Evolutionary conservation across 2,888 invertebrate species (phyloP), one percentile per base, ranked within the genome.

Genomic region (Lamproptera curius): DNA sequence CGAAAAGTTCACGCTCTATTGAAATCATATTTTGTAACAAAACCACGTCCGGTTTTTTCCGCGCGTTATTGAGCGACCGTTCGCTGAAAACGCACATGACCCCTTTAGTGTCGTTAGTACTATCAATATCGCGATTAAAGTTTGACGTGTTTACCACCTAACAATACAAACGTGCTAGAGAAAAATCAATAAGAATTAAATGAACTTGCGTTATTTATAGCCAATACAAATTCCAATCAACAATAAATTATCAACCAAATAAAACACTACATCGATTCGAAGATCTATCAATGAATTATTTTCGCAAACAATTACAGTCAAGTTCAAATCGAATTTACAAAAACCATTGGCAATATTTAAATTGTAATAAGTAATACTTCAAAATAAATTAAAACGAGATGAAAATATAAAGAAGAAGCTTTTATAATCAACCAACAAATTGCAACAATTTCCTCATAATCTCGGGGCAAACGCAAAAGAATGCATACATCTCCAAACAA

Each of bases 1-100:
- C 36, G 40, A 62, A 61, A 58, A 55, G 62, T 65, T 42, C 58
- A 69, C 68, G 76, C 71, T 76, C 74, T 73, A 78, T 76, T 77
- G 74, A 57, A 64, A 60, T 61, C 64, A 38, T 59, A 67, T 73
- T 72, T 72, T 70, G 65, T 69, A 68, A 74, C 46, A 40, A 73
- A n/a, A 35, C 48, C 5, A 38, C 42, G 47, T 48, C 48, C 48
- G 48, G 48, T 43, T 48, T 48, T 48, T 47, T 42, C 42, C 6
- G 11, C 39, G 40, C 39, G 46, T 58, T 62, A 66, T 57, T 63
- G 56, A 61, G 58, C 65, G 59, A 55, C 58, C 54, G n/a, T n/a
- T n/a, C n/a, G n/a, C n/a, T n/a, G n/a, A 56, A 51, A 54, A 55
- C 54, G 40, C 50, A 52, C 55, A 53, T 50, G 55, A 56, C 49